phyloP scores from a whole-genome alignment of 2,888 invertebrate species.

The Pyrocoelia pectoralis region DNA sequence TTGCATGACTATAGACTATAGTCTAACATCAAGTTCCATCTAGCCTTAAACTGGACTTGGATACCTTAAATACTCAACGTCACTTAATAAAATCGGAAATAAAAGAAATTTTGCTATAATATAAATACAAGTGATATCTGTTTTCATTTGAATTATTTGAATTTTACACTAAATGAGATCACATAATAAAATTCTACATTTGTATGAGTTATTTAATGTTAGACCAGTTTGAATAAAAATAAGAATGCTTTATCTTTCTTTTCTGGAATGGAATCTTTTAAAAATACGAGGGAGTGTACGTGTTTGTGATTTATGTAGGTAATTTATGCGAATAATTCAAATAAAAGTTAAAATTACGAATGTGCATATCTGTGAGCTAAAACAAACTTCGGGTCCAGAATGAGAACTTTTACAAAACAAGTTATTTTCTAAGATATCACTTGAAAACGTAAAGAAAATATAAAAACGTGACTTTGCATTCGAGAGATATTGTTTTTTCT shows the following conservation, averaged over 20 bases:
- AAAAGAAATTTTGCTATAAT: no score
- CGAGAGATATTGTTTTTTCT: conserved; percentile 15
- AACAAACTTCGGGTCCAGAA: conserved; percentile 20
- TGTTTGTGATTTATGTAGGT: conserved; percentile 33
- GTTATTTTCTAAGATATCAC: conserved; percentile 28
- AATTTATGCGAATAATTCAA: conserved; percentile 32
- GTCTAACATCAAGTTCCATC: no score
- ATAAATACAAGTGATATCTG: no score
- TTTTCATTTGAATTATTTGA: no score
- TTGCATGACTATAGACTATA: no score
- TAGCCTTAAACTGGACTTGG: no score
- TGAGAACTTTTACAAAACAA: conserved; percentile 21
- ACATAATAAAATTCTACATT: no score
- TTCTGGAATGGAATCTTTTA: background rate
- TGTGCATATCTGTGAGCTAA: conserved; percentile 17
- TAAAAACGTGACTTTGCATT: conserved; percentile 34
- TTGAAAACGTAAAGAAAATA: conserved; percentile 33
- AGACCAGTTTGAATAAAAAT: conserved; percentile 27
- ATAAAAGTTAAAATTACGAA: conserved; percentile 25
- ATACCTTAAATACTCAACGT: no score
- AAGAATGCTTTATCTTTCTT: conserved; percentile 22
- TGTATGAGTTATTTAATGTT: background rate
- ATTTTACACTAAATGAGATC: no score
- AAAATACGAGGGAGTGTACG: conserved; percentile 12
- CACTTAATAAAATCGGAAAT: no score